Evolutionary conservation across 2,888 invertebrate species (phyloP).

Genomic region (Hydrotaea cyrtoneurina): DNA sequence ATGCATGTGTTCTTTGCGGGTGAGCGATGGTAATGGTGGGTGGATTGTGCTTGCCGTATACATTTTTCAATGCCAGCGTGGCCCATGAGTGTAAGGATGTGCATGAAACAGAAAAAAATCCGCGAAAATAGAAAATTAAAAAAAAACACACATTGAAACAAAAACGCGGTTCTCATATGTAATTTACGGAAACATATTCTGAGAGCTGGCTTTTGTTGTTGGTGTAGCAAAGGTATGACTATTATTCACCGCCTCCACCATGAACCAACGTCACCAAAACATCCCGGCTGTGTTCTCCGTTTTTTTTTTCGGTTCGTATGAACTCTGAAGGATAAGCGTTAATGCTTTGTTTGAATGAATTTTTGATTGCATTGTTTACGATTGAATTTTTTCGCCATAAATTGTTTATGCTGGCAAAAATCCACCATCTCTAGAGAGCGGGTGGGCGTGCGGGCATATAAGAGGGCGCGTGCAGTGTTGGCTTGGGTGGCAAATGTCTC

Average conservation of each 20-base stretch:
- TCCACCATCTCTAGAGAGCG: constrained; percentile 64
- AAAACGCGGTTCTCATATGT: constrained; percentile 39
- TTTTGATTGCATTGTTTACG: constrained; percentile 81
- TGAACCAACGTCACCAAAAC: background rate
- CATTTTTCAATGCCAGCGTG: background rate
- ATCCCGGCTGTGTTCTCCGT: constrained; percentile 2
- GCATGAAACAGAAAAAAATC: background rate
- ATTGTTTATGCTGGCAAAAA: constrained; percentile 73
- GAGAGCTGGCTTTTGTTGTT: constrained; percentile 42
- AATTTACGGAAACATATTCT: constrained; percentile 17
- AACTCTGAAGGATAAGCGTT: constrained; percentile 74
- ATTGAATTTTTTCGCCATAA: constrained; percentile 78
- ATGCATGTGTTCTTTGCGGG: background rate
- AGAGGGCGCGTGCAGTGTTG: constrained; percentile 16
- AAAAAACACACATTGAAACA: constrained; percentile 27
- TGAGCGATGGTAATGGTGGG: background rate
- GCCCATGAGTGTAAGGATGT: background rate
- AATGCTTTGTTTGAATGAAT: constrained; percentile 81
- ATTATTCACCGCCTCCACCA: constrained; percentile 36
- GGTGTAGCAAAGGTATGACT: constrained; percentile 18
- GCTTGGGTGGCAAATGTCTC: constrained; percentile 45
- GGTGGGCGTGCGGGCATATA: background rate
- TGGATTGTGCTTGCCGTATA: background rate
- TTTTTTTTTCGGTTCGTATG: background rate
- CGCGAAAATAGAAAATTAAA: constrained; percentile 57